phyloP scores from a whole-genome alignment of 2,113 vertebrate species.

The Oreochromis tanganicae region DNA sequence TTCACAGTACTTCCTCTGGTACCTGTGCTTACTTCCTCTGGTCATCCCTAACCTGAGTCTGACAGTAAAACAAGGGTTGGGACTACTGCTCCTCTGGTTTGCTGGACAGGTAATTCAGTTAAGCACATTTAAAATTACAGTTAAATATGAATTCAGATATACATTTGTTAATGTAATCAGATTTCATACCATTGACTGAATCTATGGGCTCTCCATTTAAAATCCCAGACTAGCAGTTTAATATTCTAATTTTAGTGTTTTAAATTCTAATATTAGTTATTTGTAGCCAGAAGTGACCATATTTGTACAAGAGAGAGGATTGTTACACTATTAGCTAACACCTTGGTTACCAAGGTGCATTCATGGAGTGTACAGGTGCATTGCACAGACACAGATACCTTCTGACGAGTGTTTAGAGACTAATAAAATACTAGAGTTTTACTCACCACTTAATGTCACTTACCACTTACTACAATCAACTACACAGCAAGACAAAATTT shows the following conservation, averaged over 20 bases:
- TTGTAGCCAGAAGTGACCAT: not conserved
- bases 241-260: not conserved
- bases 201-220: not conserved
- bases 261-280: not conserved
- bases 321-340: not conserved
- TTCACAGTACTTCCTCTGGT: slow-evolving; percentile 92
- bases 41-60: slow-evolving; percentile 80
- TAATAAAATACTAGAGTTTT: not conserved
- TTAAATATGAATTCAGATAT: not conserved
- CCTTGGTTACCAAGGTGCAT: not conserved
- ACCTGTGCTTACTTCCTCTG: slow-evolving; percentile 88
- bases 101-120: slow-evolving; percentile 75
- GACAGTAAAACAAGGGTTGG: slow-evolving; percentile 51
- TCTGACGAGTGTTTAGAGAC: not conserved
- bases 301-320: not conserved
- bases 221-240: not conserved
- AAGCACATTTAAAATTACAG: not conserved
- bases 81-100: slow-evolving; percentile 84
- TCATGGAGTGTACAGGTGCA: not conserved
- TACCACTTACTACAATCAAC: not conserved
- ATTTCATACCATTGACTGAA: not conserved
- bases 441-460: not conserved
- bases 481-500: not conserved
- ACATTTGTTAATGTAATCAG: not conserved
- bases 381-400: accelerated